Conservation (phyloP, 1,140 invertebrate species). For the Halesus radiatus region DNA sequence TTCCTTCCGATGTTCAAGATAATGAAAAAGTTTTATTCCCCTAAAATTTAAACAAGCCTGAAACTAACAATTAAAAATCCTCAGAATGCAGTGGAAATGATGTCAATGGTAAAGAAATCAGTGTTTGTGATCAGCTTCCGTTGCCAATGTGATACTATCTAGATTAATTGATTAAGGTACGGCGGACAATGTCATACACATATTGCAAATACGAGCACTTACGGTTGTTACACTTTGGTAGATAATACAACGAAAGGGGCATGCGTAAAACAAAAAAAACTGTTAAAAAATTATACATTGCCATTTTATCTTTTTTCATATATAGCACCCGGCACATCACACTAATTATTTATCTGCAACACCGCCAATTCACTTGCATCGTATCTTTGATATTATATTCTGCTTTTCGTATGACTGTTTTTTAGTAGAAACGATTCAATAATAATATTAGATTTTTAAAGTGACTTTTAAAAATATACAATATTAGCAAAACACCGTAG, state of each 20-base stretch:
- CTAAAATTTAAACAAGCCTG: no score
- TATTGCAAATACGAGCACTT: conserved; percentile 44
- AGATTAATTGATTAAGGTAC: conserved; percentile 55
- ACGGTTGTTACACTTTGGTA: conserved; percentile 38
- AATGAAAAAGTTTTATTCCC: no score
- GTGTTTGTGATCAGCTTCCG: neutral
- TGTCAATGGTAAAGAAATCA: conserved; percentile 19
- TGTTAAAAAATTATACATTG: neutral
- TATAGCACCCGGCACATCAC: conserved; percentile 40
- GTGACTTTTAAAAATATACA: no score
- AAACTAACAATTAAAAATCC: no score
- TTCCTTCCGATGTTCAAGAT: no score
- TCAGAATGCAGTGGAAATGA: neutral
- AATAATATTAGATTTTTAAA: no score
- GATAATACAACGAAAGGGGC: neutral
- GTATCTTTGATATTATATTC: neutral
- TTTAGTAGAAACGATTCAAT: neutral
- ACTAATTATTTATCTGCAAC: conserved; percentile 21
- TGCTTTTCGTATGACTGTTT: neutral
- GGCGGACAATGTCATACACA: conserved; percentile 41
- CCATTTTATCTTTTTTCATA: neutral
- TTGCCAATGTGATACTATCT: conserved; percentile 55
- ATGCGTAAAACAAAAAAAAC: neutral
- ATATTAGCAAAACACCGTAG: no score
- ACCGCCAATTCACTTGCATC: conserved; percentile 26